phyloP scores from a whole-genome alignment of 2,113 vertebrate genomes.

The Centropristis striata region DNA sequence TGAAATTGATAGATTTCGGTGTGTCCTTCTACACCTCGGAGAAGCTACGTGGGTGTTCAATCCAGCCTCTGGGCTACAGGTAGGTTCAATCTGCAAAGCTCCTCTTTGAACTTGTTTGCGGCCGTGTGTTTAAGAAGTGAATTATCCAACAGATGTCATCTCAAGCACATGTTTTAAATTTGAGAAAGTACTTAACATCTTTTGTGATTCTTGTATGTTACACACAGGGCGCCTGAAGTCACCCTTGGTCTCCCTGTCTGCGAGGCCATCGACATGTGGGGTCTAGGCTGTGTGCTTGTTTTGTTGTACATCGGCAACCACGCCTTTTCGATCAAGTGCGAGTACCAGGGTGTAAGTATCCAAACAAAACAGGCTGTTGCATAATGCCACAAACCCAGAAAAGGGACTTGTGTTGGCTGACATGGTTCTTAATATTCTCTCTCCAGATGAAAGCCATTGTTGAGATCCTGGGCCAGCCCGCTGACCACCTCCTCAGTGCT shows the following conservation, averaged over 20 bases:
- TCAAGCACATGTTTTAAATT: neutral
- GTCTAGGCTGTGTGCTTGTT: neutral
- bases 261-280: constrained; percentile 9
- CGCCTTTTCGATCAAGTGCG: neutral
- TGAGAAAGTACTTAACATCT: neutral
- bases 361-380: neutral
- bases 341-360: neutral
- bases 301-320: neutral
- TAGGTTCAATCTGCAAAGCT: neutral
- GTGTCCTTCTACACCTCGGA: neutral
- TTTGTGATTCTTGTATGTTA: neutral
- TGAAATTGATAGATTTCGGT: constrained; percentile 13
- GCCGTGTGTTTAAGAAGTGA: neutral
- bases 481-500: neutral
- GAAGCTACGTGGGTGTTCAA: neutral
- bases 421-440: neutral
- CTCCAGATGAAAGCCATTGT: constrained; percentile 7
- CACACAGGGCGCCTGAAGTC: constrained; percentile 29
- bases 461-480: too few species aligned
- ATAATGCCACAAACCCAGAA: neutral
- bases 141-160: neutral
- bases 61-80: constrained; percentile 14
- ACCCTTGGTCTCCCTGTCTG: constrained; percentile 1
- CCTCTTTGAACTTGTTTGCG: too few species aligned
- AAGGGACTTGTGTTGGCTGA: neutral